These are phyloP conservation scores for Congeria kusceri DNA, from an alignment of 2,888 invertebrate genomes.

Conservation along the genomic window DNA sequence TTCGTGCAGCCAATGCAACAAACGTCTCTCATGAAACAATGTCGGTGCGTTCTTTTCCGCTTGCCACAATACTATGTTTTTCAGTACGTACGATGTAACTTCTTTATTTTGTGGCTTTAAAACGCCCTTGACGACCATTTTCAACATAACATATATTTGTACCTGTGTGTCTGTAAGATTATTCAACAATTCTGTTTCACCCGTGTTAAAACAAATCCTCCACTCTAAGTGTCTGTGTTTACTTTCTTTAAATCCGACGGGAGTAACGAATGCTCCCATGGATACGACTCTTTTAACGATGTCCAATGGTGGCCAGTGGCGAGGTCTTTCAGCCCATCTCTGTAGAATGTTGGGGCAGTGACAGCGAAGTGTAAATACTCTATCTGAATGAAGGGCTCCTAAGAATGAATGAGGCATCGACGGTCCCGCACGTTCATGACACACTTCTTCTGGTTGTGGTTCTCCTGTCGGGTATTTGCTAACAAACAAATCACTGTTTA, in stretches of 20 bases:
- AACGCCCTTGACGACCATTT: not conserved
- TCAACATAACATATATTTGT: constrained; percentile 15
- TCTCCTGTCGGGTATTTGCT: too few relatives aligned
- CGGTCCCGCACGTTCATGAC: too few relatives aligned
- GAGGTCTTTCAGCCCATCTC: constrained; percentile 1
- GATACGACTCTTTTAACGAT: not conserved
- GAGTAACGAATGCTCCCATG: constrained; percentile 14
- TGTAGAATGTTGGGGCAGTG: constrained; percentile 1
- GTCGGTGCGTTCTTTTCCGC: not conserved
- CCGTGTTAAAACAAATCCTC: constrained; percentile 30
- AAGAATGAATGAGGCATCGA: too few relatives aligned
- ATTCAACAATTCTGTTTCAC: too few relatives aligned
- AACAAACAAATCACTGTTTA: too few relatives aligned
- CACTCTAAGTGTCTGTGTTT: constrained; percentile 8
- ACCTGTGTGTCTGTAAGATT: constrained; percentile 18
- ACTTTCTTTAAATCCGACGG: constrained; percentile 19
- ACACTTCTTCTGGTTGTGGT: too few relatives aligned
- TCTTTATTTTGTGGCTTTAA: constrained; percentile 2
- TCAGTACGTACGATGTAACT: constrained; percentile 20
- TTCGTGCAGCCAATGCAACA: too few relatives aligned
- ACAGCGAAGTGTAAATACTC: constrained; percentile 1
- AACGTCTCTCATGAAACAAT: too few relatives aligned
- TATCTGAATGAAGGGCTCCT: not conserved
- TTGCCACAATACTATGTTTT: constrained; percentile 17
- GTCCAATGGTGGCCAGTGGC: constrained; percentile 1